These are phyloP conservation scores for Thera britannica DNA, from an alignment of 2,888 invertebrate species.

Conservation along the genomic window DNA sequence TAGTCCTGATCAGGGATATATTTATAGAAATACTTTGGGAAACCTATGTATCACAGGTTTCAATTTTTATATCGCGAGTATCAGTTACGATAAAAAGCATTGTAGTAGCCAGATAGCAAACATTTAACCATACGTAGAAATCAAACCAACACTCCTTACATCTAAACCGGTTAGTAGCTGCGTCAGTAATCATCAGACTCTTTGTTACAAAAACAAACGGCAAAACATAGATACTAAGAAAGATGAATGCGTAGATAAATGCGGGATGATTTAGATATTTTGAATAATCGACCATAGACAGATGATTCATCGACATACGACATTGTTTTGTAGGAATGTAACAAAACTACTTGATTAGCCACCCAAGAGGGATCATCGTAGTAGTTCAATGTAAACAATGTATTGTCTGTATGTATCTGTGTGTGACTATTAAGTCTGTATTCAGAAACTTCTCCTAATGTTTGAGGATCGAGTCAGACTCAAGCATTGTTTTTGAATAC, in stretches of 20 bases:
- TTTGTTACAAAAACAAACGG: conserved; percentile 62
- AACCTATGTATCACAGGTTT: too few species aligned
- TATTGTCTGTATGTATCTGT: conserved; percentile 12
- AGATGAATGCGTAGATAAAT: conserved; percentile 45
- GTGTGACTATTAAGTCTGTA: neutral
- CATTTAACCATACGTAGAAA: too few species aligned
- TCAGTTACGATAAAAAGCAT: too few species aligned
- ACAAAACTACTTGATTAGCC: conserved; percentile 40
- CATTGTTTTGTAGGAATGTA: conserved; percentile 48
- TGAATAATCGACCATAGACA: conserved; percentile 38
- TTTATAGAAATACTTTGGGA: too few species aligned
- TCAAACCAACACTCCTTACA: too few species aligned
- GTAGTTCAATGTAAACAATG: neutral
- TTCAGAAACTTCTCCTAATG: too few species aligned
- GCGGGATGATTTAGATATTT: conserved; percentile 48
- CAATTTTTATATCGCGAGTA: too few species aligned
- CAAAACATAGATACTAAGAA: conserved; percentile 48
- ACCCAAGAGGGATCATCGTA: conserved; percentile 21
- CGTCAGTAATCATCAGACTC: conserved; percentile 25
- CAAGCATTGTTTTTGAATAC: too few species aligned
- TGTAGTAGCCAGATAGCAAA: too few species aligned
- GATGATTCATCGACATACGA: conserved; percentile 52
- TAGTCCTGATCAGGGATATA: too few species aligned
- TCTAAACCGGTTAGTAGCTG: too few species aligned
- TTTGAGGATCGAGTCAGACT: too few species aligned